phyloP scores from a whole-genome alignment of 2,888 invertebrate genomes.

The Melanophora roralis region DNA sequence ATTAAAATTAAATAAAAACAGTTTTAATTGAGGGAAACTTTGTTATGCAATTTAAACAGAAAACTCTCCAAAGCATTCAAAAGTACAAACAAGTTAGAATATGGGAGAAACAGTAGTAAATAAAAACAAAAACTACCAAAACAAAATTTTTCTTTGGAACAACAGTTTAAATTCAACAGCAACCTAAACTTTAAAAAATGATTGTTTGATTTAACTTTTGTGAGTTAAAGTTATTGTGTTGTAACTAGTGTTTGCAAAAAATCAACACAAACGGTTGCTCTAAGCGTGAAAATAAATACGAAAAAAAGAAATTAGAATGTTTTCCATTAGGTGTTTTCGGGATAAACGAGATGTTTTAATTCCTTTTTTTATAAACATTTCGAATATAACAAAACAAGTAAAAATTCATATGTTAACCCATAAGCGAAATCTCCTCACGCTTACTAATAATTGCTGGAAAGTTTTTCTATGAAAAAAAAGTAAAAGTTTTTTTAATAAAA shows the following conservation, averaged over 20 bases:
- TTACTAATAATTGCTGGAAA: too few relatives aligned
- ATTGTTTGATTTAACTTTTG: constrained; percentile 61
- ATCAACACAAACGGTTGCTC: background rate
- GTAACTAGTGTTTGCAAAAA: background rate
- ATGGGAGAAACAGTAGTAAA: constrained; percentile 28
- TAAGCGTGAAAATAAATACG: background rate
- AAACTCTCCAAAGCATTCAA: constrained; percentile 25
- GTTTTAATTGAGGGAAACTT: constrained; percentile 53
- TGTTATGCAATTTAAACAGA: constrained; percentile 51
- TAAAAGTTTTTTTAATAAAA: constrained; percentile 32
- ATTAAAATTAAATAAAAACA: constrained; percentile 40
- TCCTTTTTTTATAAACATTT: too few relatives aligned
- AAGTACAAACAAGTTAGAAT: background rate
- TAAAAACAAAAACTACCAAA: constrained; percentile 43
- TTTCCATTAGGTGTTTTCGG: background rate
- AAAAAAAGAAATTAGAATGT: background rate
- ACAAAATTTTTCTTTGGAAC: constrained; percentile 20
- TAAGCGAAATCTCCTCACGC: too few relatives aligned
- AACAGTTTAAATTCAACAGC: constrained; percentile 3
- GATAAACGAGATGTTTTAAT: background rate
- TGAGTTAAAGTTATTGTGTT: constrained; percentile 19
- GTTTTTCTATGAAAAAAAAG: too few relatives aligned
- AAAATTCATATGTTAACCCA: too few relatives aligned
- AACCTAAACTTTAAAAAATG: constrained; percentile 56
- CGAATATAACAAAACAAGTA: too few relatives aligned